A percentile compares a stretch with the other conserved stretches of the same genome.
These are phyloP conservation scores for Leucopsar rothschildi DNA, from an alignment of 2,113 vertebrate species.

Conservation along the genomic window DNA sequence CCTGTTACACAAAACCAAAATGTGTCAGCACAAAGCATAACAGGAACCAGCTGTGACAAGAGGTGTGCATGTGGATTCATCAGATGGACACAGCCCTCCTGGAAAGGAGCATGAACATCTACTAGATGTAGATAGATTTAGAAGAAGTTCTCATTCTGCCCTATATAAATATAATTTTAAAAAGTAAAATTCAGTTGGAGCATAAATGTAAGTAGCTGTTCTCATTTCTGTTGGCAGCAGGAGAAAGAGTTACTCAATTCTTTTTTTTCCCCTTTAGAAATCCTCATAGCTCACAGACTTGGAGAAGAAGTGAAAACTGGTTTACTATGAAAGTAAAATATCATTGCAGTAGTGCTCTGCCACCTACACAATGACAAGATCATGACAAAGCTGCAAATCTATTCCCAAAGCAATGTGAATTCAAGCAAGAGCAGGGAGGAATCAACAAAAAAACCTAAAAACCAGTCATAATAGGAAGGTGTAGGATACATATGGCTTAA, in stretches of 20 bases:
- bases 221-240: not conserved
- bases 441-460: not conserved
- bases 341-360: not conserved
- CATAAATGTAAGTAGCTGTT: not conserved
- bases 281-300: not conserved
- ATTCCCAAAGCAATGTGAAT: not conserved
- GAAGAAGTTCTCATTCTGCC: not conserved
- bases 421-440: not conserved
- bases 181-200: not conserved
- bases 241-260: not conserved
- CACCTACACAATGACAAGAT: not conserved
- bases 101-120: not conserved
- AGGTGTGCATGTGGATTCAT: not conserved
- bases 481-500: not conserved
- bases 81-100: not conserved
- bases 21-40: not conserved
- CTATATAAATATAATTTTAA: not conserved
- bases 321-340: not conserved
- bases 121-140: too few relatives aligned
- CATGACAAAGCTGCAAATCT: not conserved
- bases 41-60: not conserved
- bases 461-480: not conserved
- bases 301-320: not conserved
- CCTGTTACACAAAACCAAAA: not conserved
- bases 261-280: not conserved